phyloP scores from a whole-genome alignment of 2,797 vertebrate genomes.

The Argya squamiceps region DNA sequence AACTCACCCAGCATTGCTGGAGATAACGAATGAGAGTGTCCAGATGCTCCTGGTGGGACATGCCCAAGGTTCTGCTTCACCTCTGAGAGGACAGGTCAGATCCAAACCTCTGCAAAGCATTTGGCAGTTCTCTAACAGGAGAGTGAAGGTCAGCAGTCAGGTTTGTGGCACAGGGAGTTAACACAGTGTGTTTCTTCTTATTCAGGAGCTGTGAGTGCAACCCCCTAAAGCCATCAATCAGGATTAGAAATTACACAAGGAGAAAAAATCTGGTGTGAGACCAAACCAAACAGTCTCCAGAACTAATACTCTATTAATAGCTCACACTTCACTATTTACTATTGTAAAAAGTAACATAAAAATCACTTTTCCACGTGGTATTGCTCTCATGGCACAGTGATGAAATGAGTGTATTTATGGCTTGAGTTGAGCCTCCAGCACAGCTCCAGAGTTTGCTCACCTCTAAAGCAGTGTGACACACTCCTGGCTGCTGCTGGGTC shows the following conservation, averaged over 20 bases:
- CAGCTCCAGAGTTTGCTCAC: background rate
- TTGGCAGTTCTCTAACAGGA: background rate
- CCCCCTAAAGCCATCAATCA: conserved; percentile 12
- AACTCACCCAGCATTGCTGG: background rate
- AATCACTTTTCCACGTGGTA: conserved; percentile 33
- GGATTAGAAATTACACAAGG: conserved; percentile 52
- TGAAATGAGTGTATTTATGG: conserved; percentile 41
- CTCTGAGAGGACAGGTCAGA: background rate
- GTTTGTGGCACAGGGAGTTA: background rate
- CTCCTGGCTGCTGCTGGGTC: background rate
- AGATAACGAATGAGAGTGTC: background rate
- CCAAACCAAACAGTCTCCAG: conserved; percentile 45
- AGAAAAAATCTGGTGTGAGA: conserved; percentile 44
- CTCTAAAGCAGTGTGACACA: background rate
- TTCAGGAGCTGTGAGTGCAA: conserved; percentile 26
- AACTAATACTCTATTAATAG: conserved; percentile 51
- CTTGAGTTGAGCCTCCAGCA: background rate
- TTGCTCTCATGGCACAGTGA: conserved; percentile 15
- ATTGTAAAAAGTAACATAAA: conserved; percentile 35
- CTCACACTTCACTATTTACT: conserved; percentile 29
- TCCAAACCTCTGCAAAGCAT: background rate
- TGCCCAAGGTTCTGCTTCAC: conserved; percentile 38
- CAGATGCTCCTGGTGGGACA: background rate
- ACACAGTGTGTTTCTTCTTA: background rate
- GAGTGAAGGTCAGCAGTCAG: background rate